Conservation (phyloP, 2,113 vertebrate species). For the Scalopus aquaticus region DNA sequence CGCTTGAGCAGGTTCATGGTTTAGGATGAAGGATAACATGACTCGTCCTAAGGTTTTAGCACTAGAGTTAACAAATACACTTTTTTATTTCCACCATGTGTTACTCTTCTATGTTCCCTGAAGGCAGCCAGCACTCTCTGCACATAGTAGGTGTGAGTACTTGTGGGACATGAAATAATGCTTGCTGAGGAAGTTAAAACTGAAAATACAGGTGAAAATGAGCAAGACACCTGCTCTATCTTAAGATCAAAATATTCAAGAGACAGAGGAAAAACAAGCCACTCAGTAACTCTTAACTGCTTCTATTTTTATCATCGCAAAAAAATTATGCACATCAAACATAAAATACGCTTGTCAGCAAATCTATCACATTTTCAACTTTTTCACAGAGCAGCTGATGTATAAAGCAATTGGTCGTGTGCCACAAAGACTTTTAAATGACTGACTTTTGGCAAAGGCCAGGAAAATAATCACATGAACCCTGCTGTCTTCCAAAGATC, state of each 20-base stretch:
- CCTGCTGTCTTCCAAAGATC: conserved; percentile 70
- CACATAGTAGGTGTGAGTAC: neutral
- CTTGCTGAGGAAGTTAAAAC: neutral
- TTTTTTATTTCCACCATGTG: neutral
- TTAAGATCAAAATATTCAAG: conserved; percentile 60
- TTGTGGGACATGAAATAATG: neutral
- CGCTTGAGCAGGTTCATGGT: accelerated
- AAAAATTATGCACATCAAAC: conserved; percentile 71
- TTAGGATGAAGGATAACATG: neutral
- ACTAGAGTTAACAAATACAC: neutral
- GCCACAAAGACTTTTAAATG: conserved; percentile 75
- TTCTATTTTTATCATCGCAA: conserved; percentile 73
- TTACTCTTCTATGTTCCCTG: neutral
- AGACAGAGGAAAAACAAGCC: conserved; percentile 65
- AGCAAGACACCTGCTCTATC: conserved; percentile 31
- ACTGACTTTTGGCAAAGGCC: conserved; percentile 74
- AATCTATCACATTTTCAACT: conserved; percentile 75
- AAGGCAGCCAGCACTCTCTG: neutral
- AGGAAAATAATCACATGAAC: conserved; percentile 65
- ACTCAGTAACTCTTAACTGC: conserved; percentile 55
- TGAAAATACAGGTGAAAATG: conserved; percentile 43
- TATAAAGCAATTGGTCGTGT: conserved; percentile 59
- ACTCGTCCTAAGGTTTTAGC: neutral
- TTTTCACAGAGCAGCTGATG: conserved; percentile 71
- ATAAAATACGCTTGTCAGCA: conserved; percentile 79